Evolutionary conservation across 1,140 invertebrate species (phyloP).

Genomic region (Bombus cullumanus): DNA sequence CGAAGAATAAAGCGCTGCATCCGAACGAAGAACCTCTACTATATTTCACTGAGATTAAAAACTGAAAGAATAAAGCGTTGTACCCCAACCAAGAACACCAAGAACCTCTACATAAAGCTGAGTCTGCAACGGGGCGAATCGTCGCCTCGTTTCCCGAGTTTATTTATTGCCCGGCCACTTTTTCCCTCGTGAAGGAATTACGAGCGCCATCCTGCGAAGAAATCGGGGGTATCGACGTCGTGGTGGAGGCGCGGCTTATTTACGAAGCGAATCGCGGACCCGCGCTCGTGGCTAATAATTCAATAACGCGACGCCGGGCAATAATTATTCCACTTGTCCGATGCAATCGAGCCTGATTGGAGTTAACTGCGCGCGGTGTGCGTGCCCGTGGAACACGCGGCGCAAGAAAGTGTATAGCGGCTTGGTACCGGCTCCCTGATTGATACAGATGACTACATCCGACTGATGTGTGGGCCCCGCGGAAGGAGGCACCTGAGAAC

Average conservation of each 20-base stretch:
- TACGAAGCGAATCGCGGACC: conserved; percentile 3
- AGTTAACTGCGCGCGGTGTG: conserved; percentile 60
- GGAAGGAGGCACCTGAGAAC: conserved; percentile 68
- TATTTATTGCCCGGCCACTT: neutral
- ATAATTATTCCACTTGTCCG: conserved; percentile 73
- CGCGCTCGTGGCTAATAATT: conserved; percentile 65
- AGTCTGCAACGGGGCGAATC: neutral
- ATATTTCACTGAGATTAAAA: too few species aligned
- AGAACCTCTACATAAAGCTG: too few species aligned
- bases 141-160: neutral
- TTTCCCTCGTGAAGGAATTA: neutral
- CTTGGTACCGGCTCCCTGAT: conserved; percentile 63
- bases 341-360: conserved; percentile 73
- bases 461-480: conserved; percentile 61
- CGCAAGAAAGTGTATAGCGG: conserved; percentile 68
- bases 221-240: neutral
- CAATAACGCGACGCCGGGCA: conserved; percentile 62
- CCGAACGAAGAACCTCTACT: too few species aligned
- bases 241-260: conserved; percentile 34
- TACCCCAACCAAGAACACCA: too few species aligned
- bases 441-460: conserved; percentile 78
- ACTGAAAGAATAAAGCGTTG: too few species aligned
- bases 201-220: neutral
- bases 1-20: too few species aligned
- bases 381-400: conserved; percentile 36